Evolutionary conservation across 2,113 vertebrate species (phyloP).

Genomic region (Cinclus mexicanus): DNA sequence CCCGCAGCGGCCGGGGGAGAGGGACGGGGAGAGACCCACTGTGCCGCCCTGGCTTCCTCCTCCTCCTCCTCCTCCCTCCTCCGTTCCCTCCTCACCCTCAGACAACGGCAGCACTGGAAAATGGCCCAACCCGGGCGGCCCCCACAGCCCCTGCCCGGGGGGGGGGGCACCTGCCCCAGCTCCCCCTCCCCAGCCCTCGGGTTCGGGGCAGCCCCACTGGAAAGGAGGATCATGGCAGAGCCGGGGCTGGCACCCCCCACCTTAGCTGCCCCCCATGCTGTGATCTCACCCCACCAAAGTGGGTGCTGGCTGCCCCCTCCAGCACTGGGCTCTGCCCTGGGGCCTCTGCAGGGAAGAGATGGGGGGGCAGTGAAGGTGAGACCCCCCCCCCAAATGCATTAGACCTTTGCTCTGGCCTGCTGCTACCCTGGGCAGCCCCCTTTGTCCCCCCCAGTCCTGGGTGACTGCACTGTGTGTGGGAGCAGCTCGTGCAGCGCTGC

Average conservation of each 20-base stretch:
- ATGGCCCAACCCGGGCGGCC: not conserved
- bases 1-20: conserved; percentile 69
- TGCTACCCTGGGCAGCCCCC: not conserved
- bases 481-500: not conserved
- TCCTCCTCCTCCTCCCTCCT: conserved; percentile 4
- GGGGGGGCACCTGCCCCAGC: not conserved
- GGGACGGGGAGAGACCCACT: not conserved
- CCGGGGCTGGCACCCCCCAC: not conserved
- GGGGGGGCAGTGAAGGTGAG: not conserved
- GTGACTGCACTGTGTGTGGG: not conserved
- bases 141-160: not conserved
- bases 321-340: not conserved
- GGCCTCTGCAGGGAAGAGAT: not conserved
- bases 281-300: not conserved
- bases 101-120: conserved; percentile 59
- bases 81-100: conserved; percentile 32
- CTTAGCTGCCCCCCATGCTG: not conserved
- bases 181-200: not conserved
- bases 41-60: not conserved
- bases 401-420: not conserved
- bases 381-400: not conserved
- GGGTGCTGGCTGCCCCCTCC: not conserved
- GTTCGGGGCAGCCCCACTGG: not conserved
- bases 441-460: not conserved
- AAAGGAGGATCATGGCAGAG: not conserved